phyloP scores from a whole-genome alignment of 2,113 vertebrate species.

The Myodes glareolus region DNA sequence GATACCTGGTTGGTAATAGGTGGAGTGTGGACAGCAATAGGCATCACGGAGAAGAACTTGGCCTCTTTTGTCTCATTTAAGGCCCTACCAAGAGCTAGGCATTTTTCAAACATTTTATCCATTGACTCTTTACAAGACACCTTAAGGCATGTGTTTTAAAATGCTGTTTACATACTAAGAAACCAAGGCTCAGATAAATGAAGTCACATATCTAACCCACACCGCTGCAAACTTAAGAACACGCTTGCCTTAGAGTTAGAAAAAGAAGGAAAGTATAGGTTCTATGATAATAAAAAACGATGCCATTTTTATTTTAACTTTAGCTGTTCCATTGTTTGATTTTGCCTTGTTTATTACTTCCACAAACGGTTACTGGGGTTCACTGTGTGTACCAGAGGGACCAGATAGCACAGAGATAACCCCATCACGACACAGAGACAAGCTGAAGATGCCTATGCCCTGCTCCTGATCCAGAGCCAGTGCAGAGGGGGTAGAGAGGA shows the following conservation, averaged over 20 bases:
- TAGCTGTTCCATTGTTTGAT: neutral
- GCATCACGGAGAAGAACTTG: neutral
- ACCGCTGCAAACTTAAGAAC: neutral
- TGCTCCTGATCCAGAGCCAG: neutral
- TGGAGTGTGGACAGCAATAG: neutral
- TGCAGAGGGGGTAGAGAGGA: neutral
- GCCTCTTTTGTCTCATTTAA: neutral
- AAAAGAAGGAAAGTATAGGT: neutral
- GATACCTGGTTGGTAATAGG: constrained; percentile 4
- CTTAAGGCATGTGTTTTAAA: neutral
- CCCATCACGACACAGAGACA: neutral
- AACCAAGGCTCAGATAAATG: neutral
- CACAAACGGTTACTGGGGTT: neutral
- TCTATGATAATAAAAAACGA: neutral
- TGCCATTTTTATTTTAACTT: neutral
- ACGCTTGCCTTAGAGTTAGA: neutral
- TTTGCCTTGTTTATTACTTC: neutral
- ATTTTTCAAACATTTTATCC: neutral
- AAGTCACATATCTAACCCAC: neutral
- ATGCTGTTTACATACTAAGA: neutral
- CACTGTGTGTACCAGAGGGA: neutral
- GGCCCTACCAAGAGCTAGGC: neutral
- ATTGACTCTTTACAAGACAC: neutral
- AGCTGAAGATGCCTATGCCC: neutral
- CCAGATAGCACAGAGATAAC: neutral